phyloP scores from a whole-genome alignment of 2,113 vertebrate species.

The Otolemur garnettii region DNA sequence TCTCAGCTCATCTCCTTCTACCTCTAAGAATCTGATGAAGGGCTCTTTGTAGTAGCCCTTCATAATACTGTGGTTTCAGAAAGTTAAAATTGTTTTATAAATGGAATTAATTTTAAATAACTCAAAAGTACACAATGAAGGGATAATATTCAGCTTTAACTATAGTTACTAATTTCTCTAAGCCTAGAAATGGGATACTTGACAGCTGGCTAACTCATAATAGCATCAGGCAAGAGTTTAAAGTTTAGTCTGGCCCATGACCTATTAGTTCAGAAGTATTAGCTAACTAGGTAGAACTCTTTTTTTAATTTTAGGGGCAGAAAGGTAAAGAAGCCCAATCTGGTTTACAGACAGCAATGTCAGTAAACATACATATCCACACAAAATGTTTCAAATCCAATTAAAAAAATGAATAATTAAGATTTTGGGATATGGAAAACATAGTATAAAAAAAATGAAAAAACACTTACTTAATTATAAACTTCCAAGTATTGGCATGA shows the following conservation, averaged over 20 bases:
- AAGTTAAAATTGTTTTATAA: conserved; percentile 44
- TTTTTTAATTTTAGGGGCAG: not conserved
- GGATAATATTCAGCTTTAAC: not conserved
- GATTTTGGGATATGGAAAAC: not conserved
- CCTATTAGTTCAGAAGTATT: not conserved
- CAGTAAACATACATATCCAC: not conserved
- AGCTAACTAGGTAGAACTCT: not conserved
- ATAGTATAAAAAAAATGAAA: conserved; percentile 47
- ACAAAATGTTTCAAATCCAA: conserved; percentile 49
- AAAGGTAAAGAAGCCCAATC: not conserved
- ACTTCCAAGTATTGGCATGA: conserved; percentile 98
- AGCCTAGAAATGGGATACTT: conserved; percentile 18
- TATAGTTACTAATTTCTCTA: not conserved
- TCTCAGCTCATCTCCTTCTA: not conserved
- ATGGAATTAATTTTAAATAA: conserved; percentile 21
- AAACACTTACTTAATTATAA: conserved; percentile 94
- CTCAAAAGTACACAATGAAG: not conserved
- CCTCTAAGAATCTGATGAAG: not conserved
- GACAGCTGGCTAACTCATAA: not conserved
- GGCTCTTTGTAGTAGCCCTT: not conserved
- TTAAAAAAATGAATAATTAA: conserved; percentile 16
- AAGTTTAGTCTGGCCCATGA: not conserved
- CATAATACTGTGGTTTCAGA: not conserved
- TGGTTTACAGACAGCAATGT: not conserved
- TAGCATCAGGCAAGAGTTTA: not conserved